Evolutionary conservation across 2,888 invertebrate species (phyloP).

Genomic region (Venustoraphidia nigricollis): DNA sequence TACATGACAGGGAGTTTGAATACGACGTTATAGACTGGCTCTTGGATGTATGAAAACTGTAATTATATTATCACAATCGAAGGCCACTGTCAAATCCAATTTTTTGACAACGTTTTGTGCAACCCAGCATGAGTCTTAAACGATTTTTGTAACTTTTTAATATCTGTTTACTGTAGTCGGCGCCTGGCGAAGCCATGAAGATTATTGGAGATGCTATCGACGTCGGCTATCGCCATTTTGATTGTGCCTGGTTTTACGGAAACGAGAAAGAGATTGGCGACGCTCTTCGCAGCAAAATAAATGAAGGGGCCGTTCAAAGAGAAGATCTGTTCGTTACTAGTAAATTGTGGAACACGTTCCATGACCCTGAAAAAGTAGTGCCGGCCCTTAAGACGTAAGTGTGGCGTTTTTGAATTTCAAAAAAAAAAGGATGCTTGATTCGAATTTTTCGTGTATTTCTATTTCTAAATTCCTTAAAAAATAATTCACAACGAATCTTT

Average conservation of each 20-base stretch:
- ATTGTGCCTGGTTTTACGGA: conserved; percentile 58
- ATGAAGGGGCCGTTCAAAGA: conserved; percentile 49
- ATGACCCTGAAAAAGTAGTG: conserved; percentile 43
- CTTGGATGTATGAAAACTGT: too few species aligned
- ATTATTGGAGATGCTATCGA: conserved; percentile 63
- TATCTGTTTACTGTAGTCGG: conserved; percentile 32
- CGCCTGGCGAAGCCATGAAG: conserved; percentile 47
- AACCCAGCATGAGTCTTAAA: too few species aligned
- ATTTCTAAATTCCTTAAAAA: too few species aligned
- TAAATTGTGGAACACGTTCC: conserved; percentile 83
- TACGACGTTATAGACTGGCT: too few species aligned
- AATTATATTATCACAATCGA: too few species aligned
- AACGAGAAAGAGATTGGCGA: conserved; percentile 63
- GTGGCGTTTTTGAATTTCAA: too few species aligned
- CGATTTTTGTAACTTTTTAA: background rate
- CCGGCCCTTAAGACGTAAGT: conserved; percentile 18
- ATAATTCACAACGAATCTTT: too few species aligned
- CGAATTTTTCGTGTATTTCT: too few species aligned
- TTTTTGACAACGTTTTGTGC: too few species aligned
- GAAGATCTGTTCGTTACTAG: conserved; percentile 59
- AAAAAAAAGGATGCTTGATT: too few species aligned
- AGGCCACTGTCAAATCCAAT: too few species aligned
- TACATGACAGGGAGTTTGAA: too few species aligned
- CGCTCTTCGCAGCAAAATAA: conserved; percentile 47
- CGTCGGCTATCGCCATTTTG: conserved; percentile 65